Base-by-base conservation (phyloP, 2,797 vertebrate species). In the Coccyzus lansbergi region DNA sequence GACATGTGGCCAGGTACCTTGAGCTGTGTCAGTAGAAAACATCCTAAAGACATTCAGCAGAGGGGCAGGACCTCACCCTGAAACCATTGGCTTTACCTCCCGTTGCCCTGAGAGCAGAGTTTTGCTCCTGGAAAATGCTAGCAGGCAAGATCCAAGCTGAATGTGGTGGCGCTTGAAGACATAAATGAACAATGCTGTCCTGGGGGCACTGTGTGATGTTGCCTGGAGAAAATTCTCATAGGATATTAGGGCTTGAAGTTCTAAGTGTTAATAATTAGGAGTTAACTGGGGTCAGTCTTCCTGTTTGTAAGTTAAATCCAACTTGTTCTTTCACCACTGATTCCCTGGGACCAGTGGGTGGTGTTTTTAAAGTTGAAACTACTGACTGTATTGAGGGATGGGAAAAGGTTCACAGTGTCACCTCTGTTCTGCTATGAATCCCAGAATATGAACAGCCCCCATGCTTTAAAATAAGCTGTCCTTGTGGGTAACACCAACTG, bases 181-280 rank as follows among this genome's bases (percentile, higher is more conserved):
- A 20, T 25, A 58, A 92, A 75, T 85, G 68, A 89, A 81, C 86
- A 93, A 40, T 92, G 58, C 67, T 88, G 72, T 71, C 82, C 86
- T 81, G 51, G 36, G 44, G 88, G 28, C 65, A 89, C 33, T 29
- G 44, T 65, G 60, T 74, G 62, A 72, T 13, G 14, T 78, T 65
- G 31, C 79, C 92, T 75, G 64, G 62, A 81, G 79, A 93, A 91
- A 89, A 92, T 92, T 92, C 79, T 95, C 76, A 33, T 17, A 80
- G 51, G 55, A 78, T 25, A 7, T 83, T 69, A 86, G 42, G 52
- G 55, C 76, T 74, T 71, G 28, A 65, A 94, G 72, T 91, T 89
- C 59, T 29, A 62, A 93, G 51, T 96, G 85, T 90, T 63, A 89
- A 85, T 60, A 90, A 91, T 85, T 86, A 88, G 60, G 77, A 79